These are phyloP conservation scores for Brotula barbata DNA, from an alignment of 2,797 vertebrate genomes.

Conservation along the genomic window DNA sequence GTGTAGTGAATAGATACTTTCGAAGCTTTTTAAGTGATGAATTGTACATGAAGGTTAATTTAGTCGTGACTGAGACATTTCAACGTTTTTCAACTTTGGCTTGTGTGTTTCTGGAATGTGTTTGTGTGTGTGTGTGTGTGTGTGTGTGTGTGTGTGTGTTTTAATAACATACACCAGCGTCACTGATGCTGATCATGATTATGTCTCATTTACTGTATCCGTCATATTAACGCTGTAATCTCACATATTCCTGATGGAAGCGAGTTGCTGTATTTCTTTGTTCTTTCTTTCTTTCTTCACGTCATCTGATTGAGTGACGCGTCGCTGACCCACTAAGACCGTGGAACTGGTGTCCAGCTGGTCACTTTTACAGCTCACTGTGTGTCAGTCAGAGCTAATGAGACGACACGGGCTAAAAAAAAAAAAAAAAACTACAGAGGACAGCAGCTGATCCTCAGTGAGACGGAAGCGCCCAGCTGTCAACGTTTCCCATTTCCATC, in stretches of 20 bases:
- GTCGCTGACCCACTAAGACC: constrained; percentile 42
- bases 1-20: constrained; percentile 1
- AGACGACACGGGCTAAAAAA: constrained; percentile 67
- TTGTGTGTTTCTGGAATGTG: neutral
- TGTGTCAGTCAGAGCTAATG: constrained; percentile 64
- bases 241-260: constrained; percentile 1
- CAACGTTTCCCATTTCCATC: neutral
- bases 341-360: constrained; percentile 54
- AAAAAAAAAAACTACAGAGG: constrained; percentile 61
- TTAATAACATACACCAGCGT: constrained; percentile 11
- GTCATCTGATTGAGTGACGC: constrained; percentile 44
- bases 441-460: constrained; percentile 44
- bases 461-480: constrained; percentile 17
- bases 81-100: neutral
- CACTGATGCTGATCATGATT: neutral
- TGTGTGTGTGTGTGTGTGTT: neutral
- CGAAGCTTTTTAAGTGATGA: neutral
- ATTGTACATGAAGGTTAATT: constrained; percentile 1
- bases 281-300: constrained; percentile 24
- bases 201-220: too few species aligned
- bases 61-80: too few species aligned
- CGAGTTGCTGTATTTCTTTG: neutral
- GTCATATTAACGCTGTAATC: constrained; percentile 48
- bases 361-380: constrained; percentile 42
- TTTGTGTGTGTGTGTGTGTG: neutral